phyloP scores from a whole-genome alignment of 2,888 invertebrate genomes.

The Platycnemis pennipes region DNA sequence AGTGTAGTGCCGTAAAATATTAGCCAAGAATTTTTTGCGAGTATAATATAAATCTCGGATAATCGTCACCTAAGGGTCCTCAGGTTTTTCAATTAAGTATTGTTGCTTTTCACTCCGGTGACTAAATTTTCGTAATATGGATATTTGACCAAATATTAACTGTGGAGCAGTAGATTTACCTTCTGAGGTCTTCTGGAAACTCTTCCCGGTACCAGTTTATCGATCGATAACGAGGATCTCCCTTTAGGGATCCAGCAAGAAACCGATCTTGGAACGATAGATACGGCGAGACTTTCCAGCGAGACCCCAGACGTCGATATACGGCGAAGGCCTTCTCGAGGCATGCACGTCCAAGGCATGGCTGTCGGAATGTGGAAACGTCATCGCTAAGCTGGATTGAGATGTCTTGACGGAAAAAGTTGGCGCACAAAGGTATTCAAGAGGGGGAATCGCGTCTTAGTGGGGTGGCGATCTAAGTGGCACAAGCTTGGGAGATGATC shows the following conservation, averaged over 20 bases:
- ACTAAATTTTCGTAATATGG: too few relatives aligned
- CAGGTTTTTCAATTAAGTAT: too few relatives aligned
- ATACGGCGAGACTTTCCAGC: background rate
- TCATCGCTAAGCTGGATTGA: slow-evolving; percentile 56
- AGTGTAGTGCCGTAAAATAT: too few relatives aligned
- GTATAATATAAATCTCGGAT: too few relatives aligned
- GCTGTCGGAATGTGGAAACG: slow-evolving; percentile 47
- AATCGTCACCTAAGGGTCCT: too few relatives aligned
- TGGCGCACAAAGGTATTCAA: slow-evolving; percentile 13
- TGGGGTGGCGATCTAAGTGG: slow-evolving; percentile 44
- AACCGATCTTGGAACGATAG: background rate
- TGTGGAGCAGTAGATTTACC: background rate
- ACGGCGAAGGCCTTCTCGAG: slow-evolving; percentile 22
- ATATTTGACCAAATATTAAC: too few relatives aligned
- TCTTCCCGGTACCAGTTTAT: background rate
- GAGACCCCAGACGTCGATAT: slow-evolving; percentile 15
- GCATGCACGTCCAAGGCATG: slow-evolving; percentile 11
- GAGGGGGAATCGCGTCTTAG: background rate
- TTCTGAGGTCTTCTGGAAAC: background rate
- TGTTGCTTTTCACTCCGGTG: too few relatives aligned
- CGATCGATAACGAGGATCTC: slow-evolving; percentile 2
- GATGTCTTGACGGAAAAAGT: slow-evolving; percentile 35
- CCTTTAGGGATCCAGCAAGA: background rate
- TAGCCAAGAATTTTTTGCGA: too few relatives aligned
- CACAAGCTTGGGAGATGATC: slow-evolving; percentile 53